A percentile compares a stretch with the other conserved stretches of the same genome.
phyloP scores from a whole-genome alignment of 2,888 invertebrate species.

The Volucella inanis region DNA sequence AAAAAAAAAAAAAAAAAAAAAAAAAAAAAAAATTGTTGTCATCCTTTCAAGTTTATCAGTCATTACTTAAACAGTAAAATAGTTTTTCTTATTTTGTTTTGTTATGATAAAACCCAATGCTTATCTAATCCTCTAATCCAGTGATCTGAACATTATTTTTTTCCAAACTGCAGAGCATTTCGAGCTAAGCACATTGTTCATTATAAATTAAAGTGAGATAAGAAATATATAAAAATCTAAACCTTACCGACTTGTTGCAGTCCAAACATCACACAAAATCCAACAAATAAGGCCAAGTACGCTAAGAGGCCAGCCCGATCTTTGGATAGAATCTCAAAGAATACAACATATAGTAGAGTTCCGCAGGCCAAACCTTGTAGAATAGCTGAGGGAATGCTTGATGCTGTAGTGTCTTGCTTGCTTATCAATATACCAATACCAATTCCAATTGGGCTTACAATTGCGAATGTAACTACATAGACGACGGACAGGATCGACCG shows the following conservation, averaged over 20 bases:
- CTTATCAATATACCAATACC: slow-evolving; percentile 89
- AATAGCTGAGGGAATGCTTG: slow-evolving; percentile 86
- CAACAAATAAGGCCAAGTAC: slow-evolving; percentile 87
- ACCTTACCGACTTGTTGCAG: slow-evolving; percentile 83
- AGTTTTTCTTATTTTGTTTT: too few relatives aligned
- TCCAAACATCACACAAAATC: slow-evolving; percentile 90
- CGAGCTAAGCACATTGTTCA: neutral
- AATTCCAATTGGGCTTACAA: slow-evolving; percentile 91
- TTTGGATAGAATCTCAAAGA: slow-evolving; percentile 93
- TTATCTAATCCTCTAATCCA: too few relatives aligned
- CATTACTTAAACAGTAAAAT: too few relatives aligned
- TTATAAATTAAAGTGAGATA: neutral
- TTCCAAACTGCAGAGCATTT: slow-evolving; percentile 17
- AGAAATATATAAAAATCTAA: slow-evolving; percentile 65
- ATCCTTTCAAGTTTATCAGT: too few relatives aligned
- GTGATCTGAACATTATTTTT: neutral
- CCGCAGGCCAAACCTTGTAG: slow-evolving; percentile 94
- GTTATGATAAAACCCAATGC: too few relatives aligned
- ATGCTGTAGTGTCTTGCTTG: slow-evolving; percentile 85
- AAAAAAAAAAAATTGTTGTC: too few relatives aligned
- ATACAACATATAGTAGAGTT: slow-evolving; percentile 97
- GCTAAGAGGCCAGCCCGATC: slow-evolving; percentile 85
- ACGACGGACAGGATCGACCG: slow-evolving; percentile 86
- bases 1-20: too few relatives aligned
- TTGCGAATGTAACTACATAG: slow-evolving; percentile 90